Conservation (phyloP, 2,797 vertebrate species). For the Urocyon cinereoargenteus region DNA sequence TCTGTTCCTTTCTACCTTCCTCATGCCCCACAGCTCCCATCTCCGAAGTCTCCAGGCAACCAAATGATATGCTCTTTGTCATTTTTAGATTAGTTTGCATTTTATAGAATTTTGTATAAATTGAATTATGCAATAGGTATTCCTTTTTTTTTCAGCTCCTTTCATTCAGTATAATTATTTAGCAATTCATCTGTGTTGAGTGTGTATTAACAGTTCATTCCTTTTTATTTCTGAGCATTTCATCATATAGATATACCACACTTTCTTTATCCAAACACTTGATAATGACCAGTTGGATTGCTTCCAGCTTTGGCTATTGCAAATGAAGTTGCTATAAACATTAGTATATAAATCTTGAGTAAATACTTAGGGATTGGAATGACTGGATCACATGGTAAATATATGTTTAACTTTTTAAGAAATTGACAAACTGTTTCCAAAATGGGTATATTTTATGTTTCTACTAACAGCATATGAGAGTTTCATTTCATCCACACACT, state of each 20-base stretch:
- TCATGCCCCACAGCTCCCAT: neutral
- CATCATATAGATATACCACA: neutral
- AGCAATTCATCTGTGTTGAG: neutral
- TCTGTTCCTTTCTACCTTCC: neutral
- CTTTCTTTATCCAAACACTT: neutral
- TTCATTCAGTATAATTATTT: neutral
- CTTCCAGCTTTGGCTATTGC: neutral
- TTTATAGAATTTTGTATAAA: conserved; percentile 21
- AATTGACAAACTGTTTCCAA: neutral
- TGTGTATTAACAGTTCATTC: neutral
- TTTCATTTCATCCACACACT: neutral
- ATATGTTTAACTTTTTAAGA: conserved; percentile 39
- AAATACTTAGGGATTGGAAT: neutral
- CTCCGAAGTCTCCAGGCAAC: neutral
- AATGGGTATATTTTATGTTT: neutral
- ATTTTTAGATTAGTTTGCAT: conserved; percentile 48
- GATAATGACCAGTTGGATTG: neutral
- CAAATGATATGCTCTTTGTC: neutral
- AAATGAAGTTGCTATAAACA: neutral
- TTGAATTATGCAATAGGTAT: neutral
- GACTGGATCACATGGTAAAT: neutral
- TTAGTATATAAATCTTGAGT: neutral
- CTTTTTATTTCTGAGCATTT: neutral
- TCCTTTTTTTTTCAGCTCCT: neutral
- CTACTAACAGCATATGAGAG: neutral